These are phyloP conservation scores for Lepus timidus DNA, from an alignment of 2,113 vertebrate genomes.

Conservation along the genomic window DNA sequence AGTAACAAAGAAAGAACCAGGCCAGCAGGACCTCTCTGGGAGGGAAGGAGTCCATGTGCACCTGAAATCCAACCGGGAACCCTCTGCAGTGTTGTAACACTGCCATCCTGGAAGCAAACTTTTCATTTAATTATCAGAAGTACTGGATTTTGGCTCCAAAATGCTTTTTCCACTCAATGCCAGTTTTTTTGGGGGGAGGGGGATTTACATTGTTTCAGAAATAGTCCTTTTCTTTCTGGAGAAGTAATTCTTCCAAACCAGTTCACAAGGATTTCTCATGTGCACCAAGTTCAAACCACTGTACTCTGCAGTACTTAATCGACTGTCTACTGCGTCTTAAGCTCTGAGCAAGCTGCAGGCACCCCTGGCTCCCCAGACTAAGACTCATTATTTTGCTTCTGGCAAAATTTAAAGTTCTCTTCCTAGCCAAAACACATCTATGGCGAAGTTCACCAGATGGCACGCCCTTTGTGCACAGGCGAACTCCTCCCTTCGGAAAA, in stretches of 20 bases:
- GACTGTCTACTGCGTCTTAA: neutral
- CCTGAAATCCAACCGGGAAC: neutral
- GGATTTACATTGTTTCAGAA: slow-evolving; percentile 39
- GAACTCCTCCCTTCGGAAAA: neutral
- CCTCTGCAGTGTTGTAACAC: accelerated
- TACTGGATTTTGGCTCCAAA: neutral
- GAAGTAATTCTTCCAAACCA: neutral
- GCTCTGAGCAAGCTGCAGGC: neutral
- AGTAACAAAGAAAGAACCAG: neutral
- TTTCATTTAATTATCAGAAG: neutral
- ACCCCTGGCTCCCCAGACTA: neutral
- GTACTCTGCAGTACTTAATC: neutral
- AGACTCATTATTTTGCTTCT: neutral
- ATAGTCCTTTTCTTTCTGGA: neutral
- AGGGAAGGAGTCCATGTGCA: neutral
- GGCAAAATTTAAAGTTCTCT: neutral
- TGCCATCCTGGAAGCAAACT: neutral
- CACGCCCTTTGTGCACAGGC: neutral
- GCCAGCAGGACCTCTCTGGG: neutral
- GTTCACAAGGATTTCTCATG: neutral
- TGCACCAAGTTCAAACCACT: neutral
- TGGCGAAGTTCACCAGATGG: neutral
- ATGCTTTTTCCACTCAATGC: neutral
- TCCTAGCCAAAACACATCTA: neutral
- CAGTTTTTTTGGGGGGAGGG: neutral